Evolutionary conservation across 37 sponge, comb jelly and placozoan species (phyloP).

Genomic region (Crambe crambe): DNA sequence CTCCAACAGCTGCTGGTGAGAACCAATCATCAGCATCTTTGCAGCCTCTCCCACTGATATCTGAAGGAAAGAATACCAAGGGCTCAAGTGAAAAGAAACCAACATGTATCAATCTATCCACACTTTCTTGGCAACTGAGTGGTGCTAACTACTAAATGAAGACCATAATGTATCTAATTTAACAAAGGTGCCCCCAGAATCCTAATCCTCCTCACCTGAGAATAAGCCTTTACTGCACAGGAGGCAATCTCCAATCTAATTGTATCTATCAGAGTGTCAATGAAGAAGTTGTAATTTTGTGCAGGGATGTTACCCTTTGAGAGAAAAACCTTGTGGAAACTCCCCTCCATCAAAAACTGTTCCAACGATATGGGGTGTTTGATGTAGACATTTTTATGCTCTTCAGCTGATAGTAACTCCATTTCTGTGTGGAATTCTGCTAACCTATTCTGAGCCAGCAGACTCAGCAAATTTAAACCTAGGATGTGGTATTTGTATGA

Average conservation of each 20-base stretch:
- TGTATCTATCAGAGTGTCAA: slow-evolving; percentile 85
- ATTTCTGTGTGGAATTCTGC: slow-evolving; percentile 97
- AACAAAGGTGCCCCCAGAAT: too few species aligned
- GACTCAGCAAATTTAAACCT: slow-evolving; percentile 89
- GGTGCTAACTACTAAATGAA: too few species aligned
- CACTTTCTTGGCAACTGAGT: background rate
- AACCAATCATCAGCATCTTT: slow-evolving; percentile 63
- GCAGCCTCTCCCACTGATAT: slow-evolving; percentile 70
- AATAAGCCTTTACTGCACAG: slow-evolving; percentile 82
- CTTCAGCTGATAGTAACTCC: slow-evolving; percentile 78
- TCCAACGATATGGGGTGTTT: slow-evolving; percentile 90
- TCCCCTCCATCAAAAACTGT: slow-evolving; percentile 98
- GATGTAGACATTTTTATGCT: slow-evolving; percentile 86
- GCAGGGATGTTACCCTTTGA: slow-evolving; percentile 90
- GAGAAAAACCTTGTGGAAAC: slow-evolving; percentile 94
- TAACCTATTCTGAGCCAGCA: slow-evolving; percentile 89
- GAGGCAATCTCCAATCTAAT: slow-evolving; percentile 92
- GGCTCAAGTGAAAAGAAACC: background rate
- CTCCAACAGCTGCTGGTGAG: slow-evolving; percentile 29
- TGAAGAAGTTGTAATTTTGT: slow-evolving; percentile 86
- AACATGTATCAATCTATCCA: too few species aligned
- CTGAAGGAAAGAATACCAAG: background rate
- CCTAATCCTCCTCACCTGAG: slow-evolving; percentile 29
- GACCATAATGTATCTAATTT: too few species aligned
- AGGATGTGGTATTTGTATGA: slow-evolving; percentile 83